Evolutionary conservation across 2,888 invertebrate species (phyloP).

Genomic region (Melinaea marsaeus): DNA sequence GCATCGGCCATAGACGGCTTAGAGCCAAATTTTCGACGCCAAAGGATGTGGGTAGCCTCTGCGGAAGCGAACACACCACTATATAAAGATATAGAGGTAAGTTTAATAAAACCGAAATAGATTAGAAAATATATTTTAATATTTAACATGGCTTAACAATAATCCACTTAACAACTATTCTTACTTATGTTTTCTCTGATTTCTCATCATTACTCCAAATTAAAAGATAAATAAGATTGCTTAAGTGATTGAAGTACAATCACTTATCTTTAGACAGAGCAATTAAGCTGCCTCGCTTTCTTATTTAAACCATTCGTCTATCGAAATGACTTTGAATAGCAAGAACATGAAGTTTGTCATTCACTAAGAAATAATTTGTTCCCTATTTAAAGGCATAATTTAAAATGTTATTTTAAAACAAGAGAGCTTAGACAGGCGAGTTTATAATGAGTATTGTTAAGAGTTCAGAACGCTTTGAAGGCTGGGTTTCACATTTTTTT

Average conservation of each 20-base stretch:
- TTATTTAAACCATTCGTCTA: slow-evolving; percentile 20
- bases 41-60: slow-evolving; percentile 36
- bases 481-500: slow-evolving; percentile 56
- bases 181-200: neutral
- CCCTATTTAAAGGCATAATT: slow-evolving; percentile 31
- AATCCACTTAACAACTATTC: no score
- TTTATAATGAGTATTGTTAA: slow-evolving; percentile 52
- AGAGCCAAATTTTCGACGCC: slow-evolving; percentile 33
- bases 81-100: slow-evolving; percentile 9
- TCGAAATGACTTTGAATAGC: slow-evolving; percentile 26
- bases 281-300: slow-evolving; percentile 27
- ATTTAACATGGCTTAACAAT: no score
- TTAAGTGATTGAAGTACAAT: slow-evolving; percentile 12
- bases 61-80: slow-evolving; percentile 11
- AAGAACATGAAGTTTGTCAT: slow-evolving; percentile 27
- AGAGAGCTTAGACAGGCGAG: slow-evolving; percentile 27
- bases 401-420: slow-evolving; percentile 29
- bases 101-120: neutral
- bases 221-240: slow-evolving; percentile 10
- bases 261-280: slow-evolving; percentile 22
- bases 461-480: slow-evolving; percentile 59
- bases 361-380: slow-evolving; percentile 31
- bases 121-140: no score
- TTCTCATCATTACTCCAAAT: neutral
- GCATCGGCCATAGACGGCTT: slow-evolving; percentile 30